Base-by-base conservation (phyloP, 2,797 vertebrate genomes). In the Alauda arvensis region DNA sequence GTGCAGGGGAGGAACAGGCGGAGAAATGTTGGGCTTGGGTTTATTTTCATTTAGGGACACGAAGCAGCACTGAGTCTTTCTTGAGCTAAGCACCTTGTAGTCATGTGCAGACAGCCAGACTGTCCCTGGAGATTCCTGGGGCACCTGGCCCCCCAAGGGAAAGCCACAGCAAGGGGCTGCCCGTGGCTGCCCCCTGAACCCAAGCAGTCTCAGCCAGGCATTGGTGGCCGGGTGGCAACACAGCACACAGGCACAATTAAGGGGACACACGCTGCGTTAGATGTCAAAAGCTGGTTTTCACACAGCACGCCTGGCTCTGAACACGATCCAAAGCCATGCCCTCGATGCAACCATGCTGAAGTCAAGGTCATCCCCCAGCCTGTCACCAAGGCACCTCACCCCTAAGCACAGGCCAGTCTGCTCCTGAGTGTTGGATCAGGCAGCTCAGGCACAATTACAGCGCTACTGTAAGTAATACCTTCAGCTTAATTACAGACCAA, bases 311-410 rank as follows among this genome's bases (percentile, higher is more conserved):
- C 69, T 8, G 3, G 48, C 68, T 80, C 85, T 91, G 85, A 93
- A 79, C n/a, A 25, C 5, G 0, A 34, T 65, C 85, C 83, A 93
- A 85, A 81, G 3, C 29, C 31, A 9, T 0, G 3, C 84, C 88
- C 85, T 94, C 4, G 0, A 25, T 33, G 26, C 33, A 51, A 33
- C 57, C 0, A 0, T 3, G 1, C 78, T 34, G 57, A 84, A 89
- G 88, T 78, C 91, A 93, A 94, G 91, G 91, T 94, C 91, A 87
- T 33, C 39, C 56, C 57, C 29, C 48, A 77, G 65, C 33, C 79
- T 80, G 84, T 68, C 87, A 83, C 68, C 1, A 1, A 9, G 6
- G 49, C 55, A 43, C 72, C 79, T 85, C 72, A 80, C 17, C 34
- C 65, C 71, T 69, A 37, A 33, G 34, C 68, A 24, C 83, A 70